Evolutionary conservation across 2,888 invertebrate species (phyloP).

Genomic region (Gymnocheta viridis): DNA sequence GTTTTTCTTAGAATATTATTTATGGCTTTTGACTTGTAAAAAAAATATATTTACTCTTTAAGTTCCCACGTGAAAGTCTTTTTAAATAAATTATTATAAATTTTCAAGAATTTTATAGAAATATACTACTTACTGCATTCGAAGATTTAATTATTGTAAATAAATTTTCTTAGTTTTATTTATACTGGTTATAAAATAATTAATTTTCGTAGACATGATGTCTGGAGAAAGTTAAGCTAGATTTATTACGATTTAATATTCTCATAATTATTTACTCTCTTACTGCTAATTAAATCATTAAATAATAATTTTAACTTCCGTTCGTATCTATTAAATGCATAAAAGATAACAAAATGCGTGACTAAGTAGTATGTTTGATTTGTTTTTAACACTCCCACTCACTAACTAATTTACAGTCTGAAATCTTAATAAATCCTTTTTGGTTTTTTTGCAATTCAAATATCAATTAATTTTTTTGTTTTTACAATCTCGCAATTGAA

Average conservation of each 20-base stretch:
- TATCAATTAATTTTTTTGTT: neutral
- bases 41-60: constrained; percentile 5
- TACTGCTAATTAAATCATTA: constrained; percentile 14
- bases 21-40: constrained; percentile 47
- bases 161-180: neutral
- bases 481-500: too few species aligned
- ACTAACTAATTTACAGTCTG: neutral
- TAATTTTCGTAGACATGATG: neutral
- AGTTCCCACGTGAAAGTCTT: constrained; percentile 38
- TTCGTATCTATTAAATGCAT: neutral
- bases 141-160: neutral
- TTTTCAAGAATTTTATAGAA: neutral
- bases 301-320: constrained; percentile 27
- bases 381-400: neutral
- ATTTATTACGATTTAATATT: constrained; percentile 10
- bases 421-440: neutral
- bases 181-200: neutral
- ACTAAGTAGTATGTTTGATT: neutral
- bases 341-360: neutral
- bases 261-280: constrained; percentile 1
- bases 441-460: neutral
- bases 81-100: neutral
- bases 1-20: constrained; percentile 39
- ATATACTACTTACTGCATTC: constrained; percentile 4
- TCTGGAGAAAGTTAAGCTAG: neutral